Evolutionary conservation across 1,140 invertebrate species (phyloP).

Genomic region (Platyura marginata): DNA sequence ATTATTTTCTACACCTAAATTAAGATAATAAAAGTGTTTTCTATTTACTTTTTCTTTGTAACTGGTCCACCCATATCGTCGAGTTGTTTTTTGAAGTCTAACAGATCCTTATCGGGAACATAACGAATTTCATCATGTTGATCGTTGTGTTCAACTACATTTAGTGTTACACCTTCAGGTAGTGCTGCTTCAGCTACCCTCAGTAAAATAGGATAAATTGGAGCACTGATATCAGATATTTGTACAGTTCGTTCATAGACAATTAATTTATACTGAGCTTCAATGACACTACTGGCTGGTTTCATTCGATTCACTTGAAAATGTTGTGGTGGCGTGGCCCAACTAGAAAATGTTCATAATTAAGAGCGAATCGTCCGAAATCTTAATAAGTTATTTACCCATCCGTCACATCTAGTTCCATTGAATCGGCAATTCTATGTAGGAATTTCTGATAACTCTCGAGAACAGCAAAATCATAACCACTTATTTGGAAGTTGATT

Average conservation of each 20-base stretch:
- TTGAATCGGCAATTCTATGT: conserved; percentile 44
- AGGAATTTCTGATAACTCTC: conserved; percentile 64
- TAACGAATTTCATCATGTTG: conserved; percentile 45
- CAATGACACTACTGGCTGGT: conserved; percentile 38
- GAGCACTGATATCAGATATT: conserved; percentile 36
- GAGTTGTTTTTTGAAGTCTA: conserved; percentile 49
- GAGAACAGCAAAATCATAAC: conserved; percentile 63
- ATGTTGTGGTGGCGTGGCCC: conserved; percentile 48
- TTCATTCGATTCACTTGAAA: conserved; percentile 48
- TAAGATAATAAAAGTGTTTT: too few species aligned
- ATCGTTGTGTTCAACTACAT: conserved; percentile 36
- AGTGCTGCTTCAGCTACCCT: conserved; percentile 47
- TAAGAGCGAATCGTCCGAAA: too few species aligned
- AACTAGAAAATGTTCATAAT: conserved; percentile 31
- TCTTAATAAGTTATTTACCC: conserved; percentile 31
- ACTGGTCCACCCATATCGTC: conserved; percentile 34
- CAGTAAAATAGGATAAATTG: conserved; percentile 38
- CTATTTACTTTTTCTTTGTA: conserved; percentile 28
- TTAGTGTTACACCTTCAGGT: conserved; percentile 54
- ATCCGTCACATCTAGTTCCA: conserved; percentile 60
- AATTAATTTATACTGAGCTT: conserved; percentile 50
- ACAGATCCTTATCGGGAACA: conserved; percentile 58
- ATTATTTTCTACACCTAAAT: too few species aligned
- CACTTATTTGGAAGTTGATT: conserved; percentile 60
- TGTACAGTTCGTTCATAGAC: conserved; percentile 62